phyloP scores from a whole-genome alignment of 1,140 invertebrate species.

The Armadillidium nasatum region DNA sequence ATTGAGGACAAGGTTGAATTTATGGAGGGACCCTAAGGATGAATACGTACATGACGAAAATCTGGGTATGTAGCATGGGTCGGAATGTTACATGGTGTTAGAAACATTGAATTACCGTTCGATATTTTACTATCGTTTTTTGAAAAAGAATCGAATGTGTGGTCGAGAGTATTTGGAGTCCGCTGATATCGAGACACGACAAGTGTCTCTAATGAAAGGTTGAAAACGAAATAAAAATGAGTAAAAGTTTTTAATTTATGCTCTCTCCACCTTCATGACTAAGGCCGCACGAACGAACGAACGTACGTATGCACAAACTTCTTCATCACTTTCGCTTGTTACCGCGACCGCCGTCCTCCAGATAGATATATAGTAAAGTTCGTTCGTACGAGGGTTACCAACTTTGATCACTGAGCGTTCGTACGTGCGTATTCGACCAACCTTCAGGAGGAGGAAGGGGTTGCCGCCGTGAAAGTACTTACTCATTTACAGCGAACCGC shows the following conservation, averaged over 20 bases:
- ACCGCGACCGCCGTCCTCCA: conserved; percentile 6
- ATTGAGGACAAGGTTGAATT: background rate
- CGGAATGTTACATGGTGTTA: background rate
- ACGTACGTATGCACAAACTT: background rate
- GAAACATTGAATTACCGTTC: too few species aligned
- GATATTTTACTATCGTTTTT: too few species aligned
- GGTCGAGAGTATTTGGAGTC: too few species aligned
- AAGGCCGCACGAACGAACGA: background rate
- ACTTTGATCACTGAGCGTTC: background rate
- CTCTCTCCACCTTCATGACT: conserved; percentile 8
- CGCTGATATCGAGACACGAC: too few species aligned
- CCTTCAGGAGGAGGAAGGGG: background rate
- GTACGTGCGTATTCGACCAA: background rate
- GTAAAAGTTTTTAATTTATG: conserved; percentile 7
- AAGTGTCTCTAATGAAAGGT: background rate
- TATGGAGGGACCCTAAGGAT: background rate
- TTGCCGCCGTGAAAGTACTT: conserved; percentile 6
- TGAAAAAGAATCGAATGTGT: too few species aligned
- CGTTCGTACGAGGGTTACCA: background rate
- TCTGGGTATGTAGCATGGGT: background rate
- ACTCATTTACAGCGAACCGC: background rate
- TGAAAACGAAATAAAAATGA: conserved; percentile 1
- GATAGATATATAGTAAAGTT: background rate
- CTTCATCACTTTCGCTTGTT: background rate
- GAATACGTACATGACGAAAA: background rate